These are phyloP conservation scores for Leptothorax acervorum DNA, from an alignment of 2,888 invertebrate genomes.

Conservation along the genomic window DNA sequence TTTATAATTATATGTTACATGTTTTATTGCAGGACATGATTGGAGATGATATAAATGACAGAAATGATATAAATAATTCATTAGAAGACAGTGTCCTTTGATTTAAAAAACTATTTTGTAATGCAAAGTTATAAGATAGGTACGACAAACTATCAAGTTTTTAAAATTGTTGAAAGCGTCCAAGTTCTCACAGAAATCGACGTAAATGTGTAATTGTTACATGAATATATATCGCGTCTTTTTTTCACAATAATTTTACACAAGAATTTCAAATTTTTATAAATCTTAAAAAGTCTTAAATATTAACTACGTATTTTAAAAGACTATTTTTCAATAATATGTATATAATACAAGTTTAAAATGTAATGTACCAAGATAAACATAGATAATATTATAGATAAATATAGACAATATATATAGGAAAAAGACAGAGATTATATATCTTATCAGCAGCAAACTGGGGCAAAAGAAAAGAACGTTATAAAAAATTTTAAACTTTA, in stretches of 20 bases:
- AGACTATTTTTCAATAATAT: not conserved
- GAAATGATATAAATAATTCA: slow-evolving; percentile 82
- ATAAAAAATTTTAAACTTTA: too few species aligned
- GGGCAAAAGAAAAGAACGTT: too few species aligned
- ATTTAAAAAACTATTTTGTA: not conserved
- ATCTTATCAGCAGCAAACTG: too few species aligned
- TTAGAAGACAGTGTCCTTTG: slow-evolving; percentile 76
- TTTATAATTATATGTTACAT: slow-evolving; percentile 35
- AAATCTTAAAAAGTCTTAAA: not conserved
- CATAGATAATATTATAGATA: too few species aligned
- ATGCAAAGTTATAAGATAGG: not conserved
- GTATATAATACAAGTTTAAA: too few species aligned
- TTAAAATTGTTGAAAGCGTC: not conserved
- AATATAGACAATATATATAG: too few species aligned
- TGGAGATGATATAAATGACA: slow-evolving; percentile 86
- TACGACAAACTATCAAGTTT: not conserved
- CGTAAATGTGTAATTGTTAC: not conserved
- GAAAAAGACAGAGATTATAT: too few species aligned
- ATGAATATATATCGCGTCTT: not conserved
- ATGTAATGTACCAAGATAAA: too few species aligned
- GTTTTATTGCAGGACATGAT: slow-evolving; percentile 88
- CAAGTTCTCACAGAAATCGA: not conserved
- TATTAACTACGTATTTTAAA: not conserved
- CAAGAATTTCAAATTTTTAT: not conserved
- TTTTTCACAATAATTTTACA: not conserved